These are phyloP conservation scores for Acleris laterana DNA, from an alignment of 2,888 invertebrate genomes.

Conservation along the genomic window DNA sequence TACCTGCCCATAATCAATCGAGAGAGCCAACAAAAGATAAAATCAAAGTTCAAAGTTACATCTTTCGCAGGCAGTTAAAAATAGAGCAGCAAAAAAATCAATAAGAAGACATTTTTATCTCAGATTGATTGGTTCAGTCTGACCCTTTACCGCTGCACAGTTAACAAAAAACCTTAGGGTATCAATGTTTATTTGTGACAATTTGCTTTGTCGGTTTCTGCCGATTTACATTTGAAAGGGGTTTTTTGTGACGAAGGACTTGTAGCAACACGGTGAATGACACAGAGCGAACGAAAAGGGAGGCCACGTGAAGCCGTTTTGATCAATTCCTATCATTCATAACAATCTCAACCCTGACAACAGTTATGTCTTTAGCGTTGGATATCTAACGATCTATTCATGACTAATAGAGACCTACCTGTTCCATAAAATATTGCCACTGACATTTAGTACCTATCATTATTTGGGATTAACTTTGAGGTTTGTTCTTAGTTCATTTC, in stretches of 20 bases:
- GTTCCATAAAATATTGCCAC: too few relatives aligned
- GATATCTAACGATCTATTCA: too few relatives aligned
- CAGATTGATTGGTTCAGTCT: slow-evolving; percentile 82
- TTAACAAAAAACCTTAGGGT: slow-evolving; percentile 76
- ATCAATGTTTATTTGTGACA: slow-evolving; percentile 84
- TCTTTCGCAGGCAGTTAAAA: slow-evolving; percentile 56
- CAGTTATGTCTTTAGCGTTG: not conserved
- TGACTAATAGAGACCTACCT: too few relatives aligned
- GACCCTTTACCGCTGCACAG: slow-evolving; percentile 76
- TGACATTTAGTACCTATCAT: too few relatives aligned
- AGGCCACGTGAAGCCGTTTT: slow-evolving; percentile 55
- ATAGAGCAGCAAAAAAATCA: slow-evolving; percentile 65
- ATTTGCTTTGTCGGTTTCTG: slow-evolving; percentile 84
- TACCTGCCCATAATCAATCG: slow-evolving; percentile 34
- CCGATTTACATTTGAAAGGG: slow-evolving; percentile 82
- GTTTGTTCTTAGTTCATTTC: too few relatives aligned
- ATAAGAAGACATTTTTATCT: slow-evolving; percentile 76
- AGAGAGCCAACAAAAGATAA: slow-evolving; percentile 57
- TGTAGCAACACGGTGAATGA: slow-evolving; percentile 80
- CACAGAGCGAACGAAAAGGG: slow-evolving; percentile 70
- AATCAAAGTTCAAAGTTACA: slow-evolving; percentile 68
- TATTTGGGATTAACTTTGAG: too few relatives aligned
- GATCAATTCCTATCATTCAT: slow-evolving; percentile 50
- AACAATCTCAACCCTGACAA: slow-evolving; percentile 7
- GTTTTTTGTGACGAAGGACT: slow-evolving; percentile 74